Base-by-base conservation (phyloP, 2,113 vertebrate species). In the Loxodonta africana region DNA sequence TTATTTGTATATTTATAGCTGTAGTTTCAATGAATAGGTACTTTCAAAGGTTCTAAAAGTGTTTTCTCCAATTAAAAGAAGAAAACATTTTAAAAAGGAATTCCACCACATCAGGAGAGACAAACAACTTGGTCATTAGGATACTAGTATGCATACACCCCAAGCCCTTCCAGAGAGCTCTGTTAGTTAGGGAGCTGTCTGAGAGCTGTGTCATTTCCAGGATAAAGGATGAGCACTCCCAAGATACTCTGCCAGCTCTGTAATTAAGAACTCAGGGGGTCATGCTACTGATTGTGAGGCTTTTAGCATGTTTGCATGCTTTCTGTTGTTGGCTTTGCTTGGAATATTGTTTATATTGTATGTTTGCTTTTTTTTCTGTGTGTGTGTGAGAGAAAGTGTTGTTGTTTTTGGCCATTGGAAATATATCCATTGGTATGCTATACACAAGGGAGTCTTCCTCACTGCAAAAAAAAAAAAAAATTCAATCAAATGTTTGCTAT, bases 341-440 rank as follows among this genome's bases (percentile, higher is more conserved):
- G 33, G 71, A 73, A 94, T 46, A 3, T 14, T 53, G 8, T 73
- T 65, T 87, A 65, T 81, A 76, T 88, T 92, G 57, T 92, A 53
- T 5, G 46, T 46, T 51, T 48, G 48, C 11, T 33, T 69, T 69
- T 69, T 7, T 30, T 69, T 69, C 37, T 37, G 37, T 48, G 7
- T 48, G 48, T 48, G 48, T 48, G 48, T 8, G 48, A 10, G 48
- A 48, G 10, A 48, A 7, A 48, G 48, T 48, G 48, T 48, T 48
- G 48, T 48, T 33, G 67, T 15, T 33, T 71, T 20, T 65, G 69
- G 48, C 44, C 73, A 41, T 69, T 33, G 20, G 88, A 37, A 71
- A 71, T 41, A 62, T 6, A 78, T 20, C 41, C 8, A 33, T 51
- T 17, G 28, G 17, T 71, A 46, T 71, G 71, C n/a, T 71, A 65